Evolutionary conservation across 2,113 vertebrate species (phyloP).

Genomic region (Heterochromis multidens): DNA sequence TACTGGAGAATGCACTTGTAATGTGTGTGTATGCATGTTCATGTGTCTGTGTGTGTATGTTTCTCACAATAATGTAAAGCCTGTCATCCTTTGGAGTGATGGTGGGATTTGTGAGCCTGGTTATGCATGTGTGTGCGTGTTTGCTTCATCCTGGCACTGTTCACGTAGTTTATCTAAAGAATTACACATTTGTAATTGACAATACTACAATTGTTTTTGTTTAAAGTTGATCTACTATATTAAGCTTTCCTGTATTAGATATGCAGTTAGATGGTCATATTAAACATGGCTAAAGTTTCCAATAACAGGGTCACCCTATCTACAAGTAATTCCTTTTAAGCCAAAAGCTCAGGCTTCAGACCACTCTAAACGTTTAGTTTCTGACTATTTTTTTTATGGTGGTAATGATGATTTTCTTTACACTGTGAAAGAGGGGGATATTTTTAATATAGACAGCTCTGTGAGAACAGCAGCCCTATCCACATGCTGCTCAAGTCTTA

Average conservation of each 20-base stretch:
- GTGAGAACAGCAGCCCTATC: neutral
- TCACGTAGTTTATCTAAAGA: neutral
- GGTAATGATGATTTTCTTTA: neutral
- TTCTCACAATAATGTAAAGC: slow-evolving; percentile 38
- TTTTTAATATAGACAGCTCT: neutral
- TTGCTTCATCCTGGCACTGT: neutral
- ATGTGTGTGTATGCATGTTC: neutral
- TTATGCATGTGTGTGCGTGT: neutral
- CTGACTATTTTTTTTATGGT: neutral
- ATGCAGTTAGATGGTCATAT: neutral
- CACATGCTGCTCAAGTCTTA: neutral
- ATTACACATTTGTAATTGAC: neutral
- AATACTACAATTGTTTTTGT: neutral
- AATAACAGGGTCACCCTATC: neutral
- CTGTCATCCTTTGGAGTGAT: slow-evolving; percentile 23
- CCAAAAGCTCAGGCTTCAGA: neutral
- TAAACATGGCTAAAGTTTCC: neutral
- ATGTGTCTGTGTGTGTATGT: neutral
- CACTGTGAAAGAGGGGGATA: neutral
- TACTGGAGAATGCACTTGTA: slow-evolving; percentile 13
- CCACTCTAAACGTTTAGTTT: neutral
- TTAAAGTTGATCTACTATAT: neutral
- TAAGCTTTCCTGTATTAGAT: neutral
- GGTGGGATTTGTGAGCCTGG: slow-evolving; percentile 1
- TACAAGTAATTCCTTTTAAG: neutral